These are phyloP conservation scores for Sisor rabdophorus DNA, from an alignment of 2,113 vertebrate species.

Conservation along the genomic window DNA sequence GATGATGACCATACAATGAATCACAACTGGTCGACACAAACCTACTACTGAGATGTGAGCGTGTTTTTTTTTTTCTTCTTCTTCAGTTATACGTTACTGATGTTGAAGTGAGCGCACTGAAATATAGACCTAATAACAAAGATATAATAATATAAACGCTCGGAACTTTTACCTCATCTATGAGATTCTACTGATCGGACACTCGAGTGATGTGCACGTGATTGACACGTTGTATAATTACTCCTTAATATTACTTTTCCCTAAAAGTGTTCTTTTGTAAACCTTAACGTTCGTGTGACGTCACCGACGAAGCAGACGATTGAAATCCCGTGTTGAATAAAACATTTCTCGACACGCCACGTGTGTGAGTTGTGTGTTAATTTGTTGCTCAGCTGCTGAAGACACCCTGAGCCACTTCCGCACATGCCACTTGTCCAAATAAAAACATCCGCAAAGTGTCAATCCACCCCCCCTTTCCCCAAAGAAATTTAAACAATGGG, in stretches of 20 bases:
- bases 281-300: not conserved
- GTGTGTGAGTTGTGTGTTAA: not conserved
- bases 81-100: not conserved
- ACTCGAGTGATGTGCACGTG: not conserved
- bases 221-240: not conserved
- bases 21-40: not conserved
- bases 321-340: slow-evolving; percentile 26
- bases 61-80: too few species aligned
- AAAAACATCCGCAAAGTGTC: slow-evolving; percentile 23
- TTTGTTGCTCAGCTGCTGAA: slow-evolving; percentile 16
- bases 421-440: slow-evolving; percentile 31
- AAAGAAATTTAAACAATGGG: slow-evolving; percentile 17
- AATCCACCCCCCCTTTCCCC: too few species aligned
- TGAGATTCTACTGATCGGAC: too few species aligned
- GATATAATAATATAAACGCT: not conserved
- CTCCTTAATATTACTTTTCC: not conserved
- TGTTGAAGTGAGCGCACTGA: not conserved
- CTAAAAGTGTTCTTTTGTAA: too few species aligned
- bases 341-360: not conserved
- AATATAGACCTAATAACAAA: not conserved
- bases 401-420: slow-evolving; percentile 21
- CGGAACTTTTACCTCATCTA: slow-evolving; percentile 5
- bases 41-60: slow-evolving; percentile 1
- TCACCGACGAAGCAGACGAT: not conserved
- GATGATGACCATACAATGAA: not conserved